These are phyloP conservation scores for cat (Felis catus) DNA, from an alignment of 2,113 vertebrate genomes.

Conservation along the genomic window DNA sequence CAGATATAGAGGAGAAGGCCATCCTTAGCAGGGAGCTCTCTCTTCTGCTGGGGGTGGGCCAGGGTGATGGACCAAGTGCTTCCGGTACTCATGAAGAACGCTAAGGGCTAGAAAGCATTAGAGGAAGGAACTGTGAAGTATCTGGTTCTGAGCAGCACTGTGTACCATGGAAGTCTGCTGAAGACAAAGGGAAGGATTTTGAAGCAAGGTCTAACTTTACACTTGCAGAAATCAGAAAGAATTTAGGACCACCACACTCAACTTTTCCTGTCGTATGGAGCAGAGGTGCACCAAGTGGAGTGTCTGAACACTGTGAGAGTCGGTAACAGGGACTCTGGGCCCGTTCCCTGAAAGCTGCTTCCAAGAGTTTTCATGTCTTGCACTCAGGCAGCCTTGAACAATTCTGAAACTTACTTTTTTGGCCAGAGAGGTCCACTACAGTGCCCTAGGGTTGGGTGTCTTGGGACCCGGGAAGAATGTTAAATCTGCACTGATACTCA, in stretches of 20 bases:
- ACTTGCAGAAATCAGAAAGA: not conserved
- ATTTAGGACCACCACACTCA: not conserved
- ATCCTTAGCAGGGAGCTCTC: not conserved
- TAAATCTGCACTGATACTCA: not conserved
- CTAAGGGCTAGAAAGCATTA: not conserved
- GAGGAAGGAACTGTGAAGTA: not conserved
- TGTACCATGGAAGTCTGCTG: not conserved
- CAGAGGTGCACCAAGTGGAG: not conserved
- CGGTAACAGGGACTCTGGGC: fast-evolving
- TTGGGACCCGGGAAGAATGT: not conserved
- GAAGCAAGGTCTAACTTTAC: not conserved
- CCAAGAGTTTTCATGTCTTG: not conserved
- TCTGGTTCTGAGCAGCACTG: fast-evolving
- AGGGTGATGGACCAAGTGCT: not conserved
- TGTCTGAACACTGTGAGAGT: not conserved
- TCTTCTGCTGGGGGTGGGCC: not conserved
- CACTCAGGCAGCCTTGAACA: not conserved
- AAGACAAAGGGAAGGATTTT: not conserved
- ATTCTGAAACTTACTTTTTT: not conserved
- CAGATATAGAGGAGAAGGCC: not conserved
- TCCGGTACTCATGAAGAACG: not conserved
- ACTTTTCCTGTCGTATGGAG: not conserved
- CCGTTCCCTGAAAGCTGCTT: not conserved
- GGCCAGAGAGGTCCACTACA: not conserved
- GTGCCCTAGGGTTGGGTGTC: too few species aligned